These are phyloP conservation scores for Mirza zaza DNA, from an alignment of 2,113 vertebrate species.

Conservation along the genomic window DNA sequence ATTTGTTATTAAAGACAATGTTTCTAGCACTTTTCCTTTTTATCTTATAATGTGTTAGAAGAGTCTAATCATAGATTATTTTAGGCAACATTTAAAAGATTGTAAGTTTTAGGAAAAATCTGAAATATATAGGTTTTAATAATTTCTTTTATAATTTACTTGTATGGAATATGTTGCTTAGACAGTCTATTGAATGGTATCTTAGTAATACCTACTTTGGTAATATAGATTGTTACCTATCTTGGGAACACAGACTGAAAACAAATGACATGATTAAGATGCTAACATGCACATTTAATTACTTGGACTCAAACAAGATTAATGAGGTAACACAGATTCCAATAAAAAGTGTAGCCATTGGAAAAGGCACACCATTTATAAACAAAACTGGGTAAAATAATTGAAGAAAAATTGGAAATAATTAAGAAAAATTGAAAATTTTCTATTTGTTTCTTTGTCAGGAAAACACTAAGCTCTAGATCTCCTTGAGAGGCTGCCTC, in stretches of 20 bases:
- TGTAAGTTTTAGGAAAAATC: background rate
- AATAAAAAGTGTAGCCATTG: conserved; percentile 9
- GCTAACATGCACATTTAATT: background rate
- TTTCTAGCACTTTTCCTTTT: background rate
- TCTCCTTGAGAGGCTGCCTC: background rate
- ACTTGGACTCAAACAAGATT: background rate
- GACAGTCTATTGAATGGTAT: background rate
- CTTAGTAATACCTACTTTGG: background rate
- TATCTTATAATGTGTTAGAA: background rate
- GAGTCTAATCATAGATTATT: background rate
- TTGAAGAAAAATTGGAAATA: background rate
- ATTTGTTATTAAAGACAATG: background rate
- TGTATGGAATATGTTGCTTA: background rate
- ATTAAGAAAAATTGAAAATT: background rate
- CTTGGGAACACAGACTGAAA: background rate
- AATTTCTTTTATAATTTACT: background rate
- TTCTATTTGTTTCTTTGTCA: background rate
- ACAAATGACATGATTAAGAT: background rate
- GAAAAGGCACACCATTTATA: conserved; percentile 10
- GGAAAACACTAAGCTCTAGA: conserved; percentile 2
- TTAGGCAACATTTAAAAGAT: background rate
- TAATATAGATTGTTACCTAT: background rate
- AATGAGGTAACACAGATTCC: background rate
- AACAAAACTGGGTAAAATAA: background rate
- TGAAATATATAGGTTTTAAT: background rate